Evolutionary conservation across 1,140 invertebrate genomes (phyloP).

Genomic region (Drosophila pseudoobscura): DNA sequence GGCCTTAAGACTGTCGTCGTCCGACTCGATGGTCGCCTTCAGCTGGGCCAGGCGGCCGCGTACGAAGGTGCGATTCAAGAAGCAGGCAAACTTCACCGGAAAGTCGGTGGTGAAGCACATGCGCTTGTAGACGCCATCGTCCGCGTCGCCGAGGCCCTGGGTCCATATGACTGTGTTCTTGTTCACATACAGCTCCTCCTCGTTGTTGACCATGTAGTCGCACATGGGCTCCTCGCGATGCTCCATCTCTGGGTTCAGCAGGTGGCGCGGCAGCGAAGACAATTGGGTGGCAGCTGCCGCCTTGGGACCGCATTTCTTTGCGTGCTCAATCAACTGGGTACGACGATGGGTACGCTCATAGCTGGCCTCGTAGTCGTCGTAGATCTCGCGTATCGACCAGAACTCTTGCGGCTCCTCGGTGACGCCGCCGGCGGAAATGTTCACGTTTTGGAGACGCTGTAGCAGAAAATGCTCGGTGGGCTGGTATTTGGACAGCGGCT

Average conservation of each 20-base stretch:
- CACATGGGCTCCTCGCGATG: constrained; percentile 65
- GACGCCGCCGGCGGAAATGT: constrained; percentile 85
- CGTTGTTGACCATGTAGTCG: constrained; percentile 84
- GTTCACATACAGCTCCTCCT: constrained; percentile 95
- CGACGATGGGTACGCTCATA: constrained; percentile 57
- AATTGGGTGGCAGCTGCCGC: constrained; percentile 62
- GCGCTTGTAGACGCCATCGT: constrained; percentile 84
- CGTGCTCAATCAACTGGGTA: constrained; percentile 59
- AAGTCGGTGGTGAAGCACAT: constrained; percentile 91
- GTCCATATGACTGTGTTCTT: constrained; percentile 93
- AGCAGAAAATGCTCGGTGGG: constrained; percentile 86
- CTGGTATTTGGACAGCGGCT: constrained; percentile 74
- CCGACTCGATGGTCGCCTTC: constrained; percentile 44
- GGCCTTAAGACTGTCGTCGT: constrained; percentile 60
- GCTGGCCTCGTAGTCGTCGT: constrained; percentile 61
- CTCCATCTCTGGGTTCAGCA: constrained; percentile 37
- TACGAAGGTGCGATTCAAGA: constrained; percentile 87
- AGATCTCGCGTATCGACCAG: constrained; percentile 87
- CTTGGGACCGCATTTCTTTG: constrained; percentile 62
- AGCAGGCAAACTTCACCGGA: constrained; percentile 92
- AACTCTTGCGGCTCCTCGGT: constrained; percentile 85
- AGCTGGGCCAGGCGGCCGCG: constrained; percentile 85
- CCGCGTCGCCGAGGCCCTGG: constrained; percentile 64
- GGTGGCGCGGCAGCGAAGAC: constrained; percentile 51
- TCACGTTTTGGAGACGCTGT: constrained; percentile 89